Base-by-base conservation (phyloP, 1,140 invertebrate genomes). In the Hypsibius dujardini region DNA sequence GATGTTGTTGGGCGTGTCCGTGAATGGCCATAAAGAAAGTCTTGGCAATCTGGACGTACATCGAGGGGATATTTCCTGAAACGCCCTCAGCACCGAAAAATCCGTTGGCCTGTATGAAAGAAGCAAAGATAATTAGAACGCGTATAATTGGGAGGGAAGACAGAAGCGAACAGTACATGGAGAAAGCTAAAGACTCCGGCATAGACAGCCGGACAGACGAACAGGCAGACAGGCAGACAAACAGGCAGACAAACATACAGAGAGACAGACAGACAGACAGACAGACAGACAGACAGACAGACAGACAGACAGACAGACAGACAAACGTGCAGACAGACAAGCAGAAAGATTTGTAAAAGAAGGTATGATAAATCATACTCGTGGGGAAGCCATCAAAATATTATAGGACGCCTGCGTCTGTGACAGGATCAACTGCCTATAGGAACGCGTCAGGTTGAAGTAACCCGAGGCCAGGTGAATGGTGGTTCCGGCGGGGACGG, bases 321-420 rank as follows among this genome's bases (percentile, higher is more conserved):
- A n/a, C n/a, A n/a, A 12, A 71, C 40, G 7, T 3, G 71, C 72
- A 7, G 71, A 40, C 45, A 15, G 67, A 73, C 28, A 28, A 71
- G 46, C 7, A 74, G 70, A 42, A 7, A 73, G 45, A 28, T 56
- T 71, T n/a, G 28, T 56, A 72, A 28, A 45, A 74, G 50, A 59
- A 62, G 42, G 50, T 12, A 45, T 2, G 56, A n/a, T n/a, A n/a
- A n/a, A n/a, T n/a, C 70, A 73, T 75, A 84, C 84, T 76, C 89
- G 86, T 1, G 94, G 94, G 83, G 97, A 92, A 42, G 95, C 93
- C 83, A 94, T 93, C 1, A 98, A 80, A 72, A 98, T 85, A 73
- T 87, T 85, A 78, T 88, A 90, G 67, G 73, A 62, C 59, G 88
- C 87, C 76, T 82, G 77, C 70, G 88, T 89, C 47, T 87, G 79